Percentiles rank a stretch among this genome's conserved stretches.
Conservation (phyloP, 2,797 vertebrate species). For the Sus cebifrons region DNA sequence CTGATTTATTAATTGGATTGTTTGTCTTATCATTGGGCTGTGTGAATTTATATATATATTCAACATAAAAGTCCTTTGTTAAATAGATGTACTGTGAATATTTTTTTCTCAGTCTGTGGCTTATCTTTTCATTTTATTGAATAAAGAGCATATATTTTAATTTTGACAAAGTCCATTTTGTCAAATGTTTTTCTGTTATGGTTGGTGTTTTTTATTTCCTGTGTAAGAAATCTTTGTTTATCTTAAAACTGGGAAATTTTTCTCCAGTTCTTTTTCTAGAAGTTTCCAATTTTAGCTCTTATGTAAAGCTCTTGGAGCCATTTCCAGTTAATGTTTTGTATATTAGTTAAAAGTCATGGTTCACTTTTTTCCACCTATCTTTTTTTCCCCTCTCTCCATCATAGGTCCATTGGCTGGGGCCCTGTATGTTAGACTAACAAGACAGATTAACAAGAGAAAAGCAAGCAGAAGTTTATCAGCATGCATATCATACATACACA, state of each 20-base stretch:
- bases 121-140: background rate
- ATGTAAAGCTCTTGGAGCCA: background rate
- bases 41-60: background rate
- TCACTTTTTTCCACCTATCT: background rate
- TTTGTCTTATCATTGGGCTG: background rate
- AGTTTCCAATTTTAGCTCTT: background rate
- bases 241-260: background rate
- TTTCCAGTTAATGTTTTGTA: conserved; percentile 32
- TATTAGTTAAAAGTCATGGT: background rate
- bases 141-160: background rate
- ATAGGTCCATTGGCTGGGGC: background rate
- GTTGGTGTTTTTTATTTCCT: background rate
- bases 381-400: background rate
- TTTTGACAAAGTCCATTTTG: background rate
- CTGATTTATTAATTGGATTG: background rate
- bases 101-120: conserved; percentile 5
- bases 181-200: background rate
- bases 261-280: conserved; percentile 8
- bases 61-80: background rate
- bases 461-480: conserved; percentile 18
- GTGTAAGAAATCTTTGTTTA: background rate
- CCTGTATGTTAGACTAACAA: background rate
- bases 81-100: conserved; percentile 6
- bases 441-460: conserved; percentile 1
- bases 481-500: background rate